Conservation (phyloP, 2,797 vertebrate genomes). For the Cossypha niveicapilla region DNA sequence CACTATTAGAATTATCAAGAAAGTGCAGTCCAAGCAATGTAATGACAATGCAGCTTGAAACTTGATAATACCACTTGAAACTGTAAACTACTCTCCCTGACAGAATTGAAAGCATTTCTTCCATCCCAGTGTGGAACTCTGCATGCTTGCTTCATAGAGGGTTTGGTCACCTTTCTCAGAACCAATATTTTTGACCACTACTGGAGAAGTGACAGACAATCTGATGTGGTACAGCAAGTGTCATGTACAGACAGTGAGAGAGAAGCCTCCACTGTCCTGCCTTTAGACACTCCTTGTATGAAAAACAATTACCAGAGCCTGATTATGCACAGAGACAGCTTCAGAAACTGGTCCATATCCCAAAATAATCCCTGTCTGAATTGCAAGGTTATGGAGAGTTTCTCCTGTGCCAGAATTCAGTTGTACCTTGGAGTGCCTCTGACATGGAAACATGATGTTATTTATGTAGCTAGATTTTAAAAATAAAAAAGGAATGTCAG, state of each 20-base stretch:
- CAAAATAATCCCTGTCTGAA: neutral
- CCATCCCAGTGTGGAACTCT: rapidly evolving
- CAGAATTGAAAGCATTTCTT: neutral
- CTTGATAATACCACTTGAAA: neutral
- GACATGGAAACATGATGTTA: neutral
- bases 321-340: neutral
- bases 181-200: neutral
- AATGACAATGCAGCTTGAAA: neutral
- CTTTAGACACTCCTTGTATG: neutral
- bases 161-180: neutral
- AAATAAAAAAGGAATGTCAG: neutral
- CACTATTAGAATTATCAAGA: neutral
- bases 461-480: neutral
- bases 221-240: neutral
- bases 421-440: neutral
- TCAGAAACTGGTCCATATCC: neutral
- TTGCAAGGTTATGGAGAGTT: neutral
- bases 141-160: neutral
- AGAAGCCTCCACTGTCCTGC: neutral
- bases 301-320: neutral
- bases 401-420: neutral
- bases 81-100: neutral
- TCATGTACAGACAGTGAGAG: neutral
- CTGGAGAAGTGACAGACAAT: neutral
- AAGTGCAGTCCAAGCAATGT: neutral